These are phyloP conservation scores for Lophura nycthemera DNA, from an alignment of 2,113 vertebrate genomes.

Conservation along the genomic window DNA sequence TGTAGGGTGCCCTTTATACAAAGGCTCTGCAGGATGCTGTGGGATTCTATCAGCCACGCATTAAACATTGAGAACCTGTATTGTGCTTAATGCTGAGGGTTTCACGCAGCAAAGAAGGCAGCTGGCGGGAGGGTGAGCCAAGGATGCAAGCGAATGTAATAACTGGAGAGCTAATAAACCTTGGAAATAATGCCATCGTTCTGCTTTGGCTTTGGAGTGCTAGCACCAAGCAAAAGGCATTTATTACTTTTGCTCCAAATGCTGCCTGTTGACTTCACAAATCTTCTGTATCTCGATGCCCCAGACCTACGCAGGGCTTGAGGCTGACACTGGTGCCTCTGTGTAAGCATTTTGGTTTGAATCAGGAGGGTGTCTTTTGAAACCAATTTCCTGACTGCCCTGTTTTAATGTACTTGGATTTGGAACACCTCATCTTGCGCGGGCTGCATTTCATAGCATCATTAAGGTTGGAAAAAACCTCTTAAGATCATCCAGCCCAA, in stretches of 20 bases:
- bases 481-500: too few species aligned
- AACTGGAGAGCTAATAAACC: background rate
- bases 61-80: constrained; percentile 32
- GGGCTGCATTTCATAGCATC: too few species aligned
- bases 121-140: background rate
- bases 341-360: background rate
- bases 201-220: background rate
- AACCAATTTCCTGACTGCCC: background rate
- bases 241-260: background rate
- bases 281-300: fast-evolving
- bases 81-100: background rate
- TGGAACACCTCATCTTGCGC: fast-evolving
- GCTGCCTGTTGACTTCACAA: background rate
- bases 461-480: too few species aligned
- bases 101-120: background rate
- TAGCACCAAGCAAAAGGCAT: background rate
- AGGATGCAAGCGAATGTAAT: background rate
- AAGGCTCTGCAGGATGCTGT: constrained; percentile 47
- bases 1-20: constrained; percentile 38
- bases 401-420: background rate
- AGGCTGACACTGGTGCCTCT: background rate
- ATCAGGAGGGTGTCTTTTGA: background rate
- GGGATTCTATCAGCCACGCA: constrained; percentile 28
- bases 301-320: background rate
- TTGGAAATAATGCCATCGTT: background rate